Percentiles rank a stretch among this genome's conserved stretches.
Conservation (phyloP, 2,113 vertebrate species). For the Xiphorhynchus elegans region DNA sequence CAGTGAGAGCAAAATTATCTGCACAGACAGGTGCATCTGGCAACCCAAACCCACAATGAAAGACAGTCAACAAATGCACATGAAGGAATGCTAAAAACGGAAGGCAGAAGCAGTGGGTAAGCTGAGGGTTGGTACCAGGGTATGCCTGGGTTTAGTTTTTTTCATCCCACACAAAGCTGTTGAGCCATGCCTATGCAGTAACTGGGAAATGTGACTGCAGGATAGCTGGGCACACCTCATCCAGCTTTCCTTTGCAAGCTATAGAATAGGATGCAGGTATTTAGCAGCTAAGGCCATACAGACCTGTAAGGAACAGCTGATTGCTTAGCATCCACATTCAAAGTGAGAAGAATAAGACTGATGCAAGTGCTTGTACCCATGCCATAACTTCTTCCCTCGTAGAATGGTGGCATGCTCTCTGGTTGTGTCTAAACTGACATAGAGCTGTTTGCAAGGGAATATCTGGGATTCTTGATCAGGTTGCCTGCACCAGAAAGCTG, state of each 20-base stretch:
- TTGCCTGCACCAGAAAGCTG: not conserved
- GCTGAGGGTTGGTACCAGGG: not conserved
- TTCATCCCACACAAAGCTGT: not conserved
- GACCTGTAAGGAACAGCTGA: not conserved
- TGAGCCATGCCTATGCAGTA: not conserved
- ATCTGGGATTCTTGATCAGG: not conserved
- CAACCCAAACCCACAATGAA: not conserved
- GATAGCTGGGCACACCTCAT: not conserved
- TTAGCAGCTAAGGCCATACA: not conserved
- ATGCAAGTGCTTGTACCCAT: not conserved
- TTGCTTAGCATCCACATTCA: not conserved
- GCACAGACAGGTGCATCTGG: not conserved
- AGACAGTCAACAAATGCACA: not conserved
- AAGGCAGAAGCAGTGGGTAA: not conserved
- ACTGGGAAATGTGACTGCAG: not conserved
- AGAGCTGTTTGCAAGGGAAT: not conserved
- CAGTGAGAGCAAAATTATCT: not conserved
- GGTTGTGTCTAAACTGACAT: not conserved
- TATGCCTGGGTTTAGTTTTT: not conserved
- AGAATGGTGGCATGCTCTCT: not conserved
- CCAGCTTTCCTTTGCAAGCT: not conserved
- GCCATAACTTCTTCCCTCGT: not conserved
- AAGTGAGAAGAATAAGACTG: not conserved
- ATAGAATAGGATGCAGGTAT: not conserved
- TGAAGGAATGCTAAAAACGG: not conserved